Percentiles rank a stretch among this genome's conserved stretches.
Evolutionary conservation across 2,888 invertebrate species (phyloP).

Genomic region (Belgica antarctica): DNA sequence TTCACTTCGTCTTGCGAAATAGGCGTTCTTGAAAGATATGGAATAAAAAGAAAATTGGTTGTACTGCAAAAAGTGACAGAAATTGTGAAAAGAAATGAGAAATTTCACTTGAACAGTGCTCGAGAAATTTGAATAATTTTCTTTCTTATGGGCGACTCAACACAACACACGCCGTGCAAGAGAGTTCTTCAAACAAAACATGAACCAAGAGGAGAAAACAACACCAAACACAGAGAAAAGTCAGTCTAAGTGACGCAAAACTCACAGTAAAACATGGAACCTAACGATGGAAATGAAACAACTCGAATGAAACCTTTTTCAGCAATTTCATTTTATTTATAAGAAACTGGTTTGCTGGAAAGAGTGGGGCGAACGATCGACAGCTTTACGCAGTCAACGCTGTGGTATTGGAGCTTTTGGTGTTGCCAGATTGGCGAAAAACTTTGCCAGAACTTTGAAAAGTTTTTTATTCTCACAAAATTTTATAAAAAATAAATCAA

Average conservation of each 20-base stretch:
- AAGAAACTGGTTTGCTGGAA: not conserved
- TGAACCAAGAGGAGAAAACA: not conserved
- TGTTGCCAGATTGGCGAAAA: not conserved
- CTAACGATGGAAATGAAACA: not conserved
- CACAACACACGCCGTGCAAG: no score
- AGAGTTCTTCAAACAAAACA: not conserved
- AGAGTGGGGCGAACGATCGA: not conserved
- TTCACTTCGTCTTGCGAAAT: not conserved
- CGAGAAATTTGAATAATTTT: constrained; percentile 11
- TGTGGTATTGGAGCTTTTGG: not conserved
- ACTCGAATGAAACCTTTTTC: constrained; percentile 22
- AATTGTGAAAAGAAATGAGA: not conserved
- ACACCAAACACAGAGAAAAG: not conserved
- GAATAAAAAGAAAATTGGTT: not conserved
- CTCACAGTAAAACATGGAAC: constrained; percentile 11
- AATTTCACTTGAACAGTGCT: not conserved
- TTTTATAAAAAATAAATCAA: not conserved
- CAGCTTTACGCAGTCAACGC: not conserved
- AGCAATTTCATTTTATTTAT: constrained; percentile 22
- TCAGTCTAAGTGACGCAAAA: constrained; percentile 1
- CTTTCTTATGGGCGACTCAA: no score
- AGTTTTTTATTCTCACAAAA: not conserved
- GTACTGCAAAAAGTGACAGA: not conserved
- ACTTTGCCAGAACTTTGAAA: not conserved
- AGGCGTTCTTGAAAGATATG: not conserved